Evolutionary conservation across 2,797 vertebrate species (phyloP), one percentile per base, ranked within the genome.

Genomic region (Anguilla marmorata): DNA sequence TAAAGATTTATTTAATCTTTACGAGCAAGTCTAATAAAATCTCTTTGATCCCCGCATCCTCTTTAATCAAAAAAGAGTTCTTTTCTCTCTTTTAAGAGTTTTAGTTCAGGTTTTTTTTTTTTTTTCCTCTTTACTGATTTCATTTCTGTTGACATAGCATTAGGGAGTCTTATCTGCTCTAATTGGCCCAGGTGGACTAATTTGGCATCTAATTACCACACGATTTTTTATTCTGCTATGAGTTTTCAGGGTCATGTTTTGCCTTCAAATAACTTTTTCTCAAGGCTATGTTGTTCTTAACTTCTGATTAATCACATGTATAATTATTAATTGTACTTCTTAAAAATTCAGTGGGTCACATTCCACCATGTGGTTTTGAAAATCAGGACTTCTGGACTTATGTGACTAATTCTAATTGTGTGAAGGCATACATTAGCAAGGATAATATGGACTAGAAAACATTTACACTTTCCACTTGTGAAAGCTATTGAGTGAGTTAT

Each of bases 181-280:
- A 97, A 97, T 96, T 97, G 95, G 95, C 94, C 95, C 95, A 95
- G 93, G 94, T 95, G 95, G 95, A 97, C 95, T 97, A 95, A 96
- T 97, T 96, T 96, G 88, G 90, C 92, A 94, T 96, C 93, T 96
- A 95, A 96, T 96, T 96, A 94, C 89, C 89, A 58, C 91, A 90
- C 90, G 90, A 86, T 60, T 94, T 94, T 96, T 94, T 90, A 92
- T 92, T 90, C 91, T 89, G 92, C 85, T 88, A 87, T 93, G 93
- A 94, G 92, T 93, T 96, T 90, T 95, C 94, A 96, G 94, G 95
- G 93, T 95, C 93, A 90, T 94, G 93, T 92, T 94, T 79, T 79
- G 93, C 93, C 94, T 95, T 95, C 92, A 93, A 92, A 95, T 93
- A 94, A 94, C 83, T 89, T 88, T 83, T 82, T 93, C 93, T 93